phyloP scores from a whole-genome alignment of 2,797 vertebrate genomes.

The Pseudochaenichthys georgianus region DNA sequence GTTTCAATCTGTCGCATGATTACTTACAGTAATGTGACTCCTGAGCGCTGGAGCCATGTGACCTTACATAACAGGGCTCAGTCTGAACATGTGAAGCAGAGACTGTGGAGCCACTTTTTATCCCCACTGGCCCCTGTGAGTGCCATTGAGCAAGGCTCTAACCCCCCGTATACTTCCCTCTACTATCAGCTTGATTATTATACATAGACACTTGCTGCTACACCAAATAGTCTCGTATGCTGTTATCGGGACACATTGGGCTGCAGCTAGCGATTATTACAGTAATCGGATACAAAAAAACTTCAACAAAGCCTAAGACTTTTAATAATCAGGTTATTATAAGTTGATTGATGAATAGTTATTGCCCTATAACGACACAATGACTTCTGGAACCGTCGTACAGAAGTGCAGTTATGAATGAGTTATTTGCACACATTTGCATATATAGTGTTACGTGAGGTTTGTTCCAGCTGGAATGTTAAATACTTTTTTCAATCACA shows the following conservation, averaged over 20 bases:
- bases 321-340: too few species aligned
- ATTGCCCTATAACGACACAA: neutral
- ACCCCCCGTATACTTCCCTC: neutral
- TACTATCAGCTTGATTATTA: neutral
- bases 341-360: too few species aligned
- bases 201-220: neutral
- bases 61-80: neutral
- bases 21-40: slow-evolving; percentile 9
- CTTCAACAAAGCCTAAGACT: too few species aligned
- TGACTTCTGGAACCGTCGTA: neutral
- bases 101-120: neutral
- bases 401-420: neutral
- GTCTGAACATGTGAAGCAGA: neutral
- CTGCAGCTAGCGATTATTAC: too few species aligned
- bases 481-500: neutral
- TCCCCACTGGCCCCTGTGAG: neutral
- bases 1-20: neutral
- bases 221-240: neutral
- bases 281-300: too few species aligned
- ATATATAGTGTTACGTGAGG: neutral
- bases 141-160: neutral
- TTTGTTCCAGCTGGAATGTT: neutral
- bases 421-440: neutral
- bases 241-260: neutral
- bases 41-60: neutral